A percentile compares a stretch with the other conserved stretches of the same genome.
phyloP scores from a whole-genome alignment of 2,888 invertebrate genomes.

The Xylocampa areola region DNA sequence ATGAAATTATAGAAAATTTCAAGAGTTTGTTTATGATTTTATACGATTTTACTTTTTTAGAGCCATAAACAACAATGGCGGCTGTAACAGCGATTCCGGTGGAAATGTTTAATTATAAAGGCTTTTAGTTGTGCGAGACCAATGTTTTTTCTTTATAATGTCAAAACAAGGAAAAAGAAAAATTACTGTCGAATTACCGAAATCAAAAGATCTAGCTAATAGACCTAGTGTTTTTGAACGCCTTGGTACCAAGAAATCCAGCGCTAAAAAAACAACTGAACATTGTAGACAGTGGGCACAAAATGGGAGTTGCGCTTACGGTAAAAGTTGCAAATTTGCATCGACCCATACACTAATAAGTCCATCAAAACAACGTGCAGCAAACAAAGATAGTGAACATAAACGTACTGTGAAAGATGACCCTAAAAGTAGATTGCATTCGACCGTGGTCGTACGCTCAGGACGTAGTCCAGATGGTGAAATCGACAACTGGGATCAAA shows the following conservation, averaged over 20 bases:
- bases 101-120: slow-evolving; percentile 56
- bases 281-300: slow-evolving; percentile 94
- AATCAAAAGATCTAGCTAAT: slow-evolving; percentile 91
- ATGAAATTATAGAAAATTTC: too few relatives aligned
- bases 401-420: slow-evolving; percentile 90
- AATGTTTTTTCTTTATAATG: slow-evolving; percentile 88
- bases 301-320: slow-evolving; percentile 94
- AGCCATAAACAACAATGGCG: slow-evolving; percentile 66
- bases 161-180: slow-evolving; percentile 93
- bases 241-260: slow-evolving; percentile 93
- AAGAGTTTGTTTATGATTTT: too few relatives aligned
- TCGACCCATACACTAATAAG: slow-evolving; percentile 93
- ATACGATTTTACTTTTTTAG: too few relatives aligned
- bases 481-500: slow-evolving; percentile 94
- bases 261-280: slow-evolving; percentile 90
- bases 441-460: slow-evolving; percentile 90
- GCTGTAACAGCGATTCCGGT: slow-evolving; percentile 66
- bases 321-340: slow-evolving; percentile 94
- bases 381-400: slow-evolving; percentile 91
- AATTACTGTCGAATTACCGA: slow-evolving; percentile 93
- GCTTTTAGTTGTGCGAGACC: slow-evolving; percentile 76
- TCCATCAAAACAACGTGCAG: slow-evolving; percentile 93
- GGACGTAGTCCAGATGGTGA: slow-evolving; percentile 91
- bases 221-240: slow-evolving; percentile 96
- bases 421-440: slow-evolving; percentile 91